Evolutionary conservation across 2,113 vertebrate genomes (phyloP), one percentile per base, ranked within the genome.

Genomic region (Butorides virescens): DNA sequence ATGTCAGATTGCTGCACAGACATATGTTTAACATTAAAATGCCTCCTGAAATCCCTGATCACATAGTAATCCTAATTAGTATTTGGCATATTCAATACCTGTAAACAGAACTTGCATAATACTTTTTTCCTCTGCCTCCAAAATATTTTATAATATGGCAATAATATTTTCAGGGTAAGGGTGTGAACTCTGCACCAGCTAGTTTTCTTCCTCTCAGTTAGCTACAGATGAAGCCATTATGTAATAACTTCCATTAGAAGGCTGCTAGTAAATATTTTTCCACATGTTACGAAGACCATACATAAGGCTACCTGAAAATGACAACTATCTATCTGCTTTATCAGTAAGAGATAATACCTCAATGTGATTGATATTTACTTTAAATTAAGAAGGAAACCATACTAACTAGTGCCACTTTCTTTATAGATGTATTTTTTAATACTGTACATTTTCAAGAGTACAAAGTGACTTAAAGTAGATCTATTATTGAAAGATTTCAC

Each of bases 91-190:
- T 70, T 88, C 55, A 37, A 47, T 53, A 89, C 17, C 29, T 50
- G 22, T 84, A 91, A 93, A 91, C 30, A 96, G n/a, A 83, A 80
- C 16, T 92, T 68, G 42, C 39, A 49, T 77, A 94, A 81, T n/a
- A 77, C 27, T 59, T 93, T 30, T 65, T 95, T 83, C 46, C 32
- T 70, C 42, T 59, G 37, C 47, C 49, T 58, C 21, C 5, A 44
- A 73, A 73, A 63, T 61, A 76, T n/a, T 88, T 81, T 59, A 29
- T 34, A 81, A 47, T 39, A 49, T 17, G 66, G 58, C 15, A 82
- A 72, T 2, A 42, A 5, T 42, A 10, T 15, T 78, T 76, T 80
- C 34, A 70, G 47, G 53, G 90, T 44, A 52, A 85, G 90, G 34
- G 49, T 10, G 7, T 19, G 46, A 70, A 46, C 36, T 67, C 58